Percentiles rank a stretch among this genome's conserved stretches.
Evolutionary conservation across 2,113 vertebrate species (phyloP).

Genomic region (Seriola quinqueradiata): DNA sequence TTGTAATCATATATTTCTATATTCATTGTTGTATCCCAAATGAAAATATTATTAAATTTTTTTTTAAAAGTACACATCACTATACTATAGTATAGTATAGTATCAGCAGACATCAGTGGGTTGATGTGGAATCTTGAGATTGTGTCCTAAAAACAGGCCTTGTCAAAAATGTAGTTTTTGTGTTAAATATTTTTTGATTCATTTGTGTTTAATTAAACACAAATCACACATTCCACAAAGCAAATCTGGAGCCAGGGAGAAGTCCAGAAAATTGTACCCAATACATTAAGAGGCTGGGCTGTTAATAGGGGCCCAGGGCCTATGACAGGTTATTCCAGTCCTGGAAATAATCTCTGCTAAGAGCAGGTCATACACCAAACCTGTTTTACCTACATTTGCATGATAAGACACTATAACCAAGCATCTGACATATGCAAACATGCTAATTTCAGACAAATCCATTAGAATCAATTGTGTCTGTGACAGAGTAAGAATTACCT

Average conservation of each 20-base stretch:
- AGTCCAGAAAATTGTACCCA: background rate
- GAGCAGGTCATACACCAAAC: background rate
- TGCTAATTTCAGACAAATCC: background rate
- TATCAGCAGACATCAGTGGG: background rate
- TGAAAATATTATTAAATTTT: too few relatives aligned
- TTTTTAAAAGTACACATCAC: background rate
- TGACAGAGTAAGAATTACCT: conserved; percentile 78
- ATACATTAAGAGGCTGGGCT: background rate
- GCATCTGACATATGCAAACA: background rate
- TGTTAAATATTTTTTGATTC: too few relatives aligned
- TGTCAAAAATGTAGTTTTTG: background rate
- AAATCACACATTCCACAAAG: too few relatives aligned
- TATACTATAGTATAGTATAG: background rate
- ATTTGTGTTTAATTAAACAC: too few relatives aligned
- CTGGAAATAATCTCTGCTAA: background rate
- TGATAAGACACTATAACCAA: background rate
- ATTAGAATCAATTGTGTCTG: background rate
- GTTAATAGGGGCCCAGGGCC: too few relatives aligned
- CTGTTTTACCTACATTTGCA: conserved; percentile 30
- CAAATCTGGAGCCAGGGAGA: too few relatives aligned
- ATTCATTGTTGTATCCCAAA: too few relatives aligned
- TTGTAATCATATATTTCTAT: too few relatives aligned
- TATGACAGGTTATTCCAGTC: conserved; percentile 12
- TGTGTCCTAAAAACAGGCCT: background rate
- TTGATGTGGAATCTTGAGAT: background rate